phyloP scores from a whole-genome alignment of 1,140 invertebrate species.

The Choristoneura fumiferana region DNA sequence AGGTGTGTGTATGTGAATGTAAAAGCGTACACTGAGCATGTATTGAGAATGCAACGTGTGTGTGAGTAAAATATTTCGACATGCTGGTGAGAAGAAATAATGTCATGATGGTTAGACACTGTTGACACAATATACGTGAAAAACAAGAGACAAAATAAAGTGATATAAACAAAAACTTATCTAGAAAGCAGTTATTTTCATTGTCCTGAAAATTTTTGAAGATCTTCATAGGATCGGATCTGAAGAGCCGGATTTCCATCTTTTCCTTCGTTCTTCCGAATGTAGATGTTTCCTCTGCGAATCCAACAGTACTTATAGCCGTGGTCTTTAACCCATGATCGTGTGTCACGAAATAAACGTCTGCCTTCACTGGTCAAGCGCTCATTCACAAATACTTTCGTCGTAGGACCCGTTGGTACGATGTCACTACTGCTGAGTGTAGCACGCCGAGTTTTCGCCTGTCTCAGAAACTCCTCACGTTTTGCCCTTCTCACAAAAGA shows the following conservation, averaged over 20 bases:
- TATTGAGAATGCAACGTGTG: too few species aligned
- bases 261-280: conserved; percentile 3
- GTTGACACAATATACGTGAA: too few species aligned
- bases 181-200: not conserved
- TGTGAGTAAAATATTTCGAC: too few species aligned
- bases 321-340: not conserved
- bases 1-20: too few species aligned
- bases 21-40: too few species aligned
- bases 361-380: conserved; percentile 9
- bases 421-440: conserved; percentile 10
- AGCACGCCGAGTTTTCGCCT: not conserved
- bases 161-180: too few species aligned
- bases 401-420: not conserved
- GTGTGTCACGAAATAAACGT: conserved; percentile 17
- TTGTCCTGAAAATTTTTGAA: not conserved
- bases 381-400: conserved; percentile 14
- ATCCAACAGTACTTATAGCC: conserved; percentile 16
- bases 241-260: not conserved
- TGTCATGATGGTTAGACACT: too few species aligned
- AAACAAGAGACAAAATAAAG: too few species aligned
- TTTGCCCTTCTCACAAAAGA: not conserved
- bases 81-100: too few species aligned
- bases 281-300: conserved; percentile 7
- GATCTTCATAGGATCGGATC: not conserved
- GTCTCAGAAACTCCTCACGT: conserved; percentile 8